Conservation (phyloP, 1,140 invertebrate genomes). For the Drosophila ambigua region DNA sequence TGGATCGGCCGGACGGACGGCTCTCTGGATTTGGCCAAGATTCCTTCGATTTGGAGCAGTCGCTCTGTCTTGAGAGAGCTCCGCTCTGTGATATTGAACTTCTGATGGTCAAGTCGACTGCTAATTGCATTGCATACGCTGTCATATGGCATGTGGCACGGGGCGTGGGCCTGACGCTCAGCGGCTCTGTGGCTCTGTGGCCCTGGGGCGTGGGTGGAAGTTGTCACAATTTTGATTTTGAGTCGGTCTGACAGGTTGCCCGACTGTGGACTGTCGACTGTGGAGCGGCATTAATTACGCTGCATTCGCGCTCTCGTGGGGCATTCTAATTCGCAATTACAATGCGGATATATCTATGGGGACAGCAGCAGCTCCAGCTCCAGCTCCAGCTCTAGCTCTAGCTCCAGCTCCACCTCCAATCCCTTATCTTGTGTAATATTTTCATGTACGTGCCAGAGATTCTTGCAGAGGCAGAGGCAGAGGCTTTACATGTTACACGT, state of each 20-base stretch:
- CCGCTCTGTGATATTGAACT: constrained; percentile 60
- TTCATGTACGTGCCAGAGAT: constrained; percentile 77
- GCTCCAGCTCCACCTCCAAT: constrained; percentile 40
- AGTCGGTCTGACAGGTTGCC: constrained; percentile 61
- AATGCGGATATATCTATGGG: too few relatives aligned
- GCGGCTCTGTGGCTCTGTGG: background rate
- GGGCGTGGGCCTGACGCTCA: constrained; percentile 32
- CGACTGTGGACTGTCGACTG: constrained; percentile 14
- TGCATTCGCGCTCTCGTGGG: constrained; percentile 46
- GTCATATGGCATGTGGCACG: constrained; percentile 53
- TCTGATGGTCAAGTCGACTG: constrained; percentile 47
- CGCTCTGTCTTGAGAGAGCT: constrained; percentile 2
- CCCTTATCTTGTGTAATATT: constrained; percentile 77
- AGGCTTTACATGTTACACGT: constrained; percentile 53
- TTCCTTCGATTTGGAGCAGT: constrained; percentile 66
- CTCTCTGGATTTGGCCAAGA: constrained; percentile 63
- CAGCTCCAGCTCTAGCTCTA: background rate
- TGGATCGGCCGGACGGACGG: constrained; percentile 12
- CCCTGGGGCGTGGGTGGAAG: constrained; percentile 35
- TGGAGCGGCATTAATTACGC: constrained; percentile 65
- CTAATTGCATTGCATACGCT: constrained; percentile 60
- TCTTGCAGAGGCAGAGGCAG: constrained; percentile 31
- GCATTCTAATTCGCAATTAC: constrained; percentile 41
- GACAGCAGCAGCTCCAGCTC: constrained; percentile 18
- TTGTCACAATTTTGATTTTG: constrained; percentile 69